These are phyloP conservation scores for Rhineura floridana DNA, from an alignment of 2,113 vertebrate genomes.

Conservation along the genomic window DNA sequence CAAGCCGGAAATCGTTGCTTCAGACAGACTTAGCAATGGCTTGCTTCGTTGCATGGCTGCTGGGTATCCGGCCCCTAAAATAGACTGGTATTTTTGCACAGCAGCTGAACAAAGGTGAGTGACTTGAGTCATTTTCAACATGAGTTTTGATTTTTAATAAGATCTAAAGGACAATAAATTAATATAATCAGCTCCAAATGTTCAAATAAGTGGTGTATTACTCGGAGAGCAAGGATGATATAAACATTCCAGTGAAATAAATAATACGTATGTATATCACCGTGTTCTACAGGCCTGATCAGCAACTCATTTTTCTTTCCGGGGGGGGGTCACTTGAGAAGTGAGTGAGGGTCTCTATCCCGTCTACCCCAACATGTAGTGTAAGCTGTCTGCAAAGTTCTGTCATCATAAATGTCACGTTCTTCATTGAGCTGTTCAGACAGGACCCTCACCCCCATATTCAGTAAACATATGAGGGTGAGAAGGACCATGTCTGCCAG, in stretches of 20 bases:
- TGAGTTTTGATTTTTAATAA: constrained; percentile 7
- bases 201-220: background rate
- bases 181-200: background rate
- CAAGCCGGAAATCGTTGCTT: constrained; percentile 90
- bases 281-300: background rate
- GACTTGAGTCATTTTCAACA: constrained; percentile 32
- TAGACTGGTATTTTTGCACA: constrained; percentile 94
- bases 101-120: constrained; percentile 87
- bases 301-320: background rate
- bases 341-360: too few species aligned
- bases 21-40: constrained; percentile 84
- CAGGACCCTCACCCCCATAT: background rate
- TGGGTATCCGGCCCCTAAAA: constrained; percentile 90
- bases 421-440: background rate
- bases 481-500: background rate
- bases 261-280: background rate
- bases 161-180: background rate
- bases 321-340: background rate
- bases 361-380: too few species aligned
- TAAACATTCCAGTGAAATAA: background rate
- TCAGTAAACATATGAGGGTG: background rate
- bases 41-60: constrained; percentile 90
- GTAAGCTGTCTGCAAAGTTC: too few species aligned
- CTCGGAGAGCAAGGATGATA: background rate
- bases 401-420: too few species aligned